Percentiles rank a stretch among this genome's conserved stretches.
Evolutionary conservation across 2,888 invertebrate species (phyloP).

Genomic region (Gandaritis pyraliata): DNA sequence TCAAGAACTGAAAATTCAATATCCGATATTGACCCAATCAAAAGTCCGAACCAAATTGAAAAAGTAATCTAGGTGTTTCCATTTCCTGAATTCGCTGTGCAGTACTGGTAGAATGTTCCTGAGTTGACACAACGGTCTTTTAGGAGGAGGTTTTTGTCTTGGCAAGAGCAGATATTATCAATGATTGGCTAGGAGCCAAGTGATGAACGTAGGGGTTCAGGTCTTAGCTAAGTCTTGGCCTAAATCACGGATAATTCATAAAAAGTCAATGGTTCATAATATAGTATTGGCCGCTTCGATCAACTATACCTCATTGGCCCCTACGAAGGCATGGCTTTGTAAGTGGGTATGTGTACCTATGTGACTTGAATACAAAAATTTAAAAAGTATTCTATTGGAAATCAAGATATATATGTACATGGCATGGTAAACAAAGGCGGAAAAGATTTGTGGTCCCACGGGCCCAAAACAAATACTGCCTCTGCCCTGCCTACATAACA

Average conservation of each 20-base stretch:
- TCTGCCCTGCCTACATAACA: slow-evolving; percentile 47
- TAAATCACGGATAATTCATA: slow-evolving; percentile 33
- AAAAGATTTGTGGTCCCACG: slow-evolving; percentile 56
- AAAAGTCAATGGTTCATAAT: slow-evolving; percentile 27
- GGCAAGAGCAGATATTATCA: slow-evolving; percentile 66
- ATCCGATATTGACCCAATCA: slow-evolving; percentile 47
- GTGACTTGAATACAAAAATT: background rate
- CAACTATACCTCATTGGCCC: too few species aligned
- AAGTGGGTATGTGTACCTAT: too few species aligned
- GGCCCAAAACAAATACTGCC: slow-evolving; percentile 61
- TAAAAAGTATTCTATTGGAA: slow-evolving; percentile 20
- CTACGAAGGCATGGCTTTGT: background rate
- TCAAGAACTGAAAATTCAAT: slow-evolving; percentile 66
- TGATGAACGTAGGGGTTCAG: slow-evolving; percentile 46
- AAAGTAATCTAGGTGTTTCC: slow-evolving; percentile 38
- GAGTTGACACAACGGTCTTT: slow-evolving; percentile 53
- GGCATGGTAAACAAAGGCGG: slow-evolving; percentile 51
- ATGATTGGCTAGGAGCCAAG: slow-evolving; percentile 69
- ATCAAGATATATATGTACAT: slow-evolving; percentile 25
- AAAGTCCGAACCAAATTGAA: slow-evolving; percentile 34
- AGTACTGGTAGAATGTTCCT: slow-evolving; percentile 47
- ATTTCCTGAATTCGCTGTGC: slow-evolving; percentile 39
- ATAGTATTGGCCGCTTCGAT: slow-evolving; percentile 10
- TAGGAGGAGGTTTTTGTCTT: slow-evolving; percentile 64
- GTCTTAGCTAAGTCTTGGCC: slow-evolving; percentile 48